Conservation (phyloP, 2,888 invertebrate species). For the Folsomia manolachei region DNA sequence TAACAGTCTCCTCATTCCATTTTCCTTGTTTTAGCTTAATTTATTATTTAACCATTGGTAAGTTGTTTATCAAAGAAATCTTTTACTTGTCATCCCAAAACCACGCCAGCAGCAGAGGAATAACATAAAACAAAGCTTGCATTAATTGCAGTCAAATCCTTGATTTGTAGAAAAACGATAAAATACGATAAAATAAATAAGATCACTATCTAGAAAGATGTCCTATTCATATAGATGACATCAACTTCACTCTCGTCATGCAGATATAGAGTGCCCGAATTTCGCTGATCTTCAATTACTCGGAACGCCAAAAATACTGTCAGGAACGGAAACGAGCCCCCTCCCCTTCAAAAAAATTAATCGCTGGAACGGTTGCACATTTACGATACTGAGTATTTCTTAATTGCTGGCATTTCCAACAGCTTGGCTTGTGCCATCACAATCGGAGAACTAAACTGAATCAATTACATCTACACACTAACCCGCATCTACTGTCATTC, state of each 20-base stretch:
- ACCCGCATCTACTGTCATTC: not conserved
- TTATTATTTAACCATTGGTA: no score
- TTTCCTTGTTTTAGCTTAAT: no score
- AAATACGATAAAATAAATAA: not conserved
- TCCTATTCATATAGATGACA: not conserved
- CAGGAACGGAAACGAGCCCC: not conserved
- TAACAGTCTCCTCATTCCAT: no score
- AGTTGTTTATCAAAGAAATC: no score
- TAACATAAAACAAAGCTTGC: not conserved
- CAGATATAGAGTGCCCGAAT: not conserved
- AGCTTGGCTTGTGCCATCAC: not conserved
- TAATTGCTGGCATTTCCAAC: not conserved
- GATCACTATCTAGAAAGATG: not conserved
- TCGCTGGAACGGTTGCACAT: not conserved
- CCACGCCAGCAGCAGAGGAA: no score
- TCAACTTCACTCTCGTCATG: not conserved
- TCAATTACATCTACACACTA: no score
- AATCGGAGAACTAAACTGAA: not conserved
- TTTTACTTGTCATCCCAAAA: no score
- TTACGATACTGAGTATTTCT: no score
- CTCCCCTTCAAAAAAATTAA: not conserved
- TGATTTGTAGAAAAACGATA: no score
- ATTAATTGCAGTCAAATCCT: not conserved
- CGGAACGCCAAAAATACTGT: not conserved
- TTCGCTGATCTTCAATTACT: not conserved